Evolutionary conservation across 2,888 invertebrate species (phyloP).

Genomic region (Trisateles emortualis): DNA sequence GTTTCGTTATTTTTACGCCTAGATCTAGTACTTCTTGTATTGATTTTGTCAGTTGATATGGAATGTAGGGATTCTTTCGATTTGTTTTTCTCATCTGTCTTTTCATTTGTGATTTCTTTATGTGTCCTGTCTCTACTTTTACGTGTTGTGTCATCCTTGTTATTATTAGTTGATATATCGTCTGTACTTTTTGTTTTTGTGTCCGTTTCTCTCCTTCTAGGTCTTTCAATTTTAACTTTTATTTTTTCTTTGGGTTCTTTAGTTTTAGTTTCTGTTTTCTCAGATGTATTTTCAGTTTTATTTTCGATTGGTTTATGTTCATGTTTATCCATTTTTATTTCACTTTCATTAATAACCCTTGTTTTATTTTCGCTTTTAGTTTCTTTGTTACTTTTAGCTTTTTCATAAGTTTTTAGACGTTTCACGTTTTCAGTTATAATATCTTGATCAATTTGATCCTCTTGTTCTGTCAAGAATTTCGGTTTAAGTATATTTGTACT

Average conservation of each 20-base stretch:
- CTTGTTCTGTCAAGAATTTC: conserved; percentile 61
- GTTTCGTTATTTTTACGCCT: conserved; percentile 51
- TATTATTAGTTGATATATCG: conserved; percentile 17
- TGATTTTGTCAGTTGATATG: conserved; percentile 20
- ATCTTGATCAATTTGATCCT: conserved; percentile 66
- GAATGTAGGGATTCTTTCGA: conserved; percentile 14
- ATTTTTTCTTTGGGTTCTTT: conserved; percentile 38
- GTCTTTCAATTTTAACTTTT: conserved; percentile 41
- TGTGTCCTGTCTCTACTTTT: conserved; percentile 12
- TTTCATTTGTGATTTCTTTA: conserved; percentile 15
- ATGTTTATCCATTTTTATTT: conserved; percentile 14
- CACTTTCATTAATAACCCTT: conserved; percentile 13
- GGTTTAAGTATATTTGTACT: conserved; percentile 60
- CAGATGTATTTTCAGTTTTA: background rate
- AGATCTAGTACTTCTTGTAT: conserved; percentile 43
- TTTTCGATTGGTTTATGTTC: conserved; percentile 12
- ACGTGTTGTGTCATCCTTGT: conserved; percentile 4
- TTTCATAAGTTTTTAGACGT: conserved; percentile 63
- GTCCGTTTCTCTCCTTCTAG: conserved; percentile 26
- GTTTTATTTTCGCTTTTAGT: conserved; percentile 12
- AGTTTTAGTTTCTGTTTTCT: conserved; percentile 20
- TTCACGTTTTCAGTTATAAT: conserved; percentile 71
- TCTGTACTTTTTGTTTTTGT: conserved; percentile 21
- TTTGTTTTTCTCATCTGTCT: conserved; percentile 12
- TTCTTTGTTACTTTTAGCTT: conserved; percentile 50